Base-by-base conservation (phyloP, 2,113 vertebrate genomes). In the Datnioides undecimradiatus region DNA sequence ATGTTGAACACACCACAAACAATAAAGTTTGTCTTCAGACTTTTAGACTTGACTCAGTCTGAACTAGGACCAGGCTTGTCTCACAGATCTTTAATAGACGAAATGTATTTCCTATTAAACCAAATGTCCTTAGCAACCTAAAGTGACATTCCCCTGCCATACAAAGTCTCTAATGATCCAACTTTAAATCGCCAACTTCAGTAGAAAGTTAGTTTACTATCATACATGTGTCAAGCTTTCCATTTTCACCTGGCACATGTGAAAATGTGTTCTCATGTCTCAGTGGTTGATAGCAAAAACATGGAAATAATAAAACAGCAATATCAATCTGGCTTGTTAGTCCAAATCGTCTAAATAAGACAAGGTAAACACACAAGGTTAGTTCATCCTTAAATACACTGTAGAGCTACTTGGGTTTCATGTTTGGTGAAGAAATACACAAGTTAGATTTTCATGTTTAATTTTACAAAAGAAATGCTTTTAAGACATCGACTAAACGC, bases 1-100 rank as follows among this genome's bases (percentile, higher is more conserved):
- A 65, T 60, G 68, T 75, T 63, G 27, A 73, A 71, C 52, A 72
- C 58, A 69, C 33, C 27, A 21, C 45, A 46, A 84, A 81, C 29
- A 69, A 66, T 69, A 21, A 45, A 57, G 48, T 66, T 62, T 29
- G 49, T 40, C 43, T 81, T 27, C 11, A 67, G 57, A 64, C 74
- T 40, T 66, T 27, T 21, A 41, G 43, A 78, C 40, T 63, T 23
- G 33, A 65, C 34, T 85, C 38, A 19, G 49, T 45, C 34, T 36
- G 43, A 43, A 36, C 10, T 23, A 19, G 45, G 13, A 33, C 29
- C 34, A 16, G 27, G n/a, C 33, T 23, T 51, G 38, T 29, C 45
- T 41, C n/a, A 51, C 41, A 29, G 25, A 9, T 2, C 14, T 40
- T n/a, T 33, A 34, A 41, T 23, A 10, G 9, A n/a, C 25, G 19